Evolutionary conservation across 2,797 vertebrate genomes (phyloP).

Genomic region (Gila robusta): DNA sequence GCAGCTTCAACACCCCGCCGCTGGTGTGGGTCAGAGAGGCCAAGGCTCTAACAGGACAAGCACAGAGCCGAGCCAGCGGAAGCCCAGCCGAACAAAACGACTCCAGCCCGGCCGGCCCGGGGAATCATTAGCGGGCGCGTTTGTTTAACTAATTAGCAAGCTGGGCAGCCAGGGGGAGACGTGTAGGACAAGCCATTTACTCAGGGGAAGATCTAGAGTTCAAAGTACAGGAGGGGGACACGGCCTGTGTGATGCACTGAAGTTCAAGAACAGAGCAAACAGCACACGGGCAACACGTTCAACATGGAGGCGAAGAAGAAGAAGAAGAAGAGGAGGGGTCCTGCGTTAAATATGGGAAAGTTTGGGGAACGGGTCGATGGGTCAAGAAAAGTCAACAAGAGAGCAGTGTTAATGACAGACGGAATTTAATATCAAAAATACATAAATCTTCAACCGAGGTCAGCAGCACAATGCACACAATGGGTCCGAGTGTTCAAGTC

Average conservation of each 20-base stretch:
- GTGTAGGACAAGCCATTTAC: slow-evolving; percentile 80
- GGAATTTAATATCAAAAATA: slow-evolving; percentile 99
- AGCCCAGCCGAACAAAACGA: slow-evolving; percentile 87
- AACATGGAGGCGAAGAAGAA: slow-evolving; percentile 62
- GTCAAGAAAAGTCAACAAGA: slow-evolving; percentile 99
- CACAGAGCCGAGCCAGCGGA: slow-evolving; percentile 77
- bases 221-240: slow-evolving; percentile 85
- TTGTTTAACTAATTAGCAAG: slow-evolving; percentile 99
- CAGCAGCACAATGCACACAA: slow-evolving; percentile 89
- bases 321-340: slow-evolving; percentile 70
- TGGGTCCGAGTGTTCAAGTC: slow-evolving; percentile 85
- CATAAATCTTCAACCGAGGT: slow-evolving; percentile 96
- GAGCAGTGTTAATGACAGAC: slow-evolving; percentile 91
- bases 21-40: slow-evolving; percentile 93
- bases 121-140: slow-evolving; percentile 89
- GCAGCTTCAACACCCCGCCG: slow-evolving; percentile 85
- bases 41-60: slow-evolving; percentile 87
- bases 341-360: slow-evolving; percentile 95
- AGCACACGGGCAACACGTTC: slow-evolving; percentile 82
- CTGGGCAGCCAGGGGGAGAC: slow-evolving; percentile 88
- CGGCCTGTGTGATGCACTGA: slow-evolving; percentile 84
- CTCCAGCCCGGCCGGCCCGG: slow-evolving; percentile 81
- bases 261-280: slow-evolving; percentile 99
- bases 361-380: slow-evolving; percentile 85
- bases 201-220: slow-evolving; percentile 78